Evolutionary conservation across 2,113 vertebrate genomes (phyloP), one percentile per base, ranked within the genome.

Genomic region (Speoplatyrhinus poulsoni): DNA sequence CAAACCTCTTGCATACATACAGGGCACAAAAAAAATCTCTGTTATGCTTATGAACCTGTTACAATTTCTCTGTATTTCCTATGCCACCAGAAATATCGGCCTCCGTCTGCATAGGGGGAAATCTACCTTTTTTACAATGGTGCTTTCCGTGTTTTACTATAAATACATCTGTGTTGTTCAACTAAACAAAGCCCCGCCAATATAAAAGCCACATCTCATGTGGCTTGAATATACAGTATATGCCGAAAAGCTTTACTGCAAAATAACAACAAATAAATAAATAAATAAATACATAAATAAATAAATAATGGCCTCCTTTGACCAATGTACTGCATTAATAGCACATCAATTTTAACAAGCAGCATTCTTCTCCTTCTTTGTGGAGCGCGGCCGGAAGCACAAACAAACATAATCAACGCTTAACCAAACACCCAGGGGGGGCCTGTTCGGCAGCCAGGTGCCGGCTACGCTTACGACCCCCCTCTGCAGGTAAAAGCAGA

Each of bases 361-460:
- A 47, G 60, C 41, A 12, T 6, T 9, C 57, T 52, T 72, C 75
- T 60, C 72, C 67, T 77, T 60, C 74, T 70, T 77, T 50, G 68
- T 65, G 26, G 26, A 66, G 62, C 54, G 47, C 83, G n/a, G n/a
- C 72, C 71, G 62, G 69, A 79, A 64, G 60, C 76, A 90, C 88
- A 87, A 87, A 82, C 82, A 85, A 85, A 85, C 74, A 85, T 86
- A 87, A 91, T 88, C 87, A 89, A 85, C 81, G 82, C 79, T 88
- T 88, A 89, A 82, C 75, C 61, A 74, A 85, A 83, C 81, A 87
- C 87, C 87, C 83, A 56, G 60, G 81, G 26, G 26, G 26, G 88
- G 83, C 62, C 62, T 60, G 33, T 52, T 82, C 80, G 77, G 75
- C 60, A 89, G 87, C 89, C 26, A 89, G 90, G 85, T 88, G 83